Evolutionary conservation across 1,140 invertebrate species (phyloP).

Genomic region (Brevipalpus yothersi): DNA sequence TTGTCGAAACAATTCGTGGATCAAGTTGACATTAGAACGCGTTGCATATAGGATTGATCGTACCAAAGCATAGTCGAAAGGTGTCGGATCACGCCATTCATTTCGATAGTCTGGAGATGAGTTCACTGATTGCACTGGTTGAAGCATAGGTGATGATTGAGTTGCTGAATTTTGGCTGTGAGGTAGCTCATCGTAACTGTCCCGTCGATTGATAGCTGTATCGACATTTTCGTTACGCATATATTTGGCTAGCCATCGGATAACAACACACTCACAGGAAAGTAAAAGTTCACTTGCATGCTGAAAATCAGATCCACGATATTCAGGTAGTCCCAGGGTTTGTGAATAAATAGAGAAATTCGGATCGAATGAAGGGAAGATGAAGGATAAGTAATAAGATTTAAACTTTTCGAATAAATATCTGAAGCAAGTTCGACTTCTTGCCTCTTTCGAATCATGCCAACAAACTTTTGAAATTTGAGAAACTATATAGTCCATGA

Average conservation of each 20-base stretch:
- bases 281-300: slow-evolving; percentile 27
- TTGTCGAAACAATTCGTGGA: slow-evolving; percentile 78
- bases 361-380: slow-evolving; percentile 36
- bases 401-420: slow-evolving; percentile 84
- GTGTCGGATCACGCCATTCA: not conserved
- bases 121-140: not conserved
- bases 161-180: not conserved
- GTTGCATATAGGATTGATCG: slow-evolving; percentile 62
- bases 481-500: slow-evolving; percentile 73
- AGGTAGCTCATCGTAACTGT: not conserved
- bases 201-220: slow-evolving; percentile 1
- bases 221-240: slow-evolving; percentile 8
- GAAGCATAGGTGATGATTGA: not conserved
- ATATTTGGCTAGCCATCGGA: slow-evolving; percentile 69
- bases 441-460: slow-evolving; percentile 46
- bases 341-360: not conserved
- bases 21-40: slow-evolving; percentile 76
- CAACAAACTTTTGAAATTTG: slow-evolving; percentile 69
- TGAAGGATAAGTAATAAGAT: slow-evolving; percentile 58
- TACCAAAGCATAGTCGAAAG: slow-evolving; percentile 29
- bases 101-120: not conserved
- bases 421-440: slow-evolving; percentile 51
- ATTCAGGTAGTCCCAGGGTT: slow-evolving; percentile 6
- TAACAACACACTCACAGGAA: slow-evolving; percentile 49
- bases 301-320: not conserved